A percentile compares a stretch with the other conserved stretches of the same genome.
Evolutionary conservation across 2,888 invertebrate species (phyloP).

Genomic region (Pachymerium ferrugineum): DNA sequence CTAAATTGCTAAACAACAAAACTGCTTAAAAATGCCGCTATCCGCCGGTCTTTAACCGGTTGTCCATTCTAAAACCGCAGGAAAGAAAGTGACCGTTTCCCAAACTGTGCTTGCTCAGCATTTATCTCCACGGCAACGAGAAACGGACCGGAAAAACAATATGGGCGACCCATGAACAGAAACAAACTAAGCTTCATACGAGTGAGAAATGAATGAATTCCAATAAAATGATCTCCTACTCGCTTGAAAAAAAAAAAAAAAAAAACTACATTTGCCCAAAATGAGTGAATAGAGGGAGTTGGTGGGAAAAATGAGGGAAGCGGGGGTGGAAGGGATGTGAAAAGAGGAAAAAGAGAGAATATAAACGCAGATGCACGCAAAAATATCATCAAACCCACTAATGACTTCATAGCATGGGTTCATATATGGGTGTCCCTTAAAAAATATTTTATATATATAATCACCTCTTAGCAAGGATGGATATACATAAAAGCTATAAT

Average conservation of each 20-base stretch:
- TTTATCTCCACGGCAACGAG: slow-evolving; percentile 6
- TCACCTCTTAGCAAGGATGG: too few relatives aligned
- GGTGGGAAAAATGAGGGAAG: too few relatives aligned
- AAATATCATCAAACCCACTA: slow-evolving; percentile 24
- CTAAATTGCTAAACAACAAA: not conserved
- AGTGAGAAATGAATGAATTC: slow-evolving; percentile 27
- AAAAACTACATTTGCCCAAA: slow-evolving; percentile 20
- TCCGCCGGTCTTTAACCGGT: not conserved
- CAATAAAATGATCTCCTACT: slow-evolving; percentile 27
- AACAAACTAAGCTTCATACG: slow-evolving; percentile 24
- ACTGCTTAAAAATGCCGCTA: not conserved
- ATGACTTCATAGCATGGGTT: slow-evolving; percentile 17
- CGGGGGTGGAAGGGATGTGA: not conserved
- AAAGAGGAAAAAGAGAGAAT: not conserved
- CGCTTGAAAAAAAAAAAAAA: slow-evolving; percentile 14
- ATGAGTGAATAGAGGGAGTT: slow-evolving; percentile 12
- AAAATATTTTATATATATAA: slow-evolving; percentile 9
- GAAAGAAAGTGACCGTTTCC: slow-evolving; percentile 2
- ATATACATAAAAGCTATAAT: too few relatives aligned
- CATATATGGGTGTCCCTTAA: not conserved
- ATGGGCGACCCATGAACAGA: slow-evolving; percentile 1
- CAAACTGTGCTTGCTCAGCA: slow-evolving; percentile 12
- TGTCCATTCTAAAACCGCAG: slow-evolving; percentile 9
- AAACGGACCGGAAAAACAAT: slow-evolving; percentile 27
- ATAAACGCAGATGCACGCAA: not conserved